Evolutionary conservation across 2,113 vertebrate species (phyloP).

Genomic region (Mastomys natalensis): DNA sequence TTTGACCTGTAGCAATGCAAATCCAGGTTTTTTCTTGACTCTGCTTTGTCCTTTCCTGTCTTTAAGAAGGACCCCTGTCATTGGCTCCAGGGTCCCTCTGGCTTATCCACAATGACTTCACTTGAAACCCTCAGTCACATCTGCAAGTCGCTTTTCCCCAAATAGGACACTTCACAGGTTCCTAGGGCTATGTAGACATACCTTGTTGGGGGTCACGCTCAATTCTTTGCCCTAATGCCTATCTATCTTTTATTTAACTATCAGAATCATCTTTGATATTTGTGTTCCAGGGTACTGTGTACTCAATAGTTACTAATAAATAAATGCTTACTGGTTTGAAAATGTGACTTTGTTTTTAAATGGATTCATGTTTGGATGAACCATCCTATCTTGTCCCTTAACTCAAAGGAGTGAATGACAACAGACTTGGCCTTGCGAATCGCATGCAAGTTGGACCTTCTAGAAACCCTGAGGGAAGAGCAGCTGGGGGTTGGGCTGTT

Average conservation of each 20-base stretch:
- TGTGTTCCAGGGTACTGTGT: neutral
- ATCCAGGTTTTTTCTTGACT: neutral
- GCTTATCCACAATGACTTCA: neutral
- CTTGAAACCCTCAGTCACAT: neutral
- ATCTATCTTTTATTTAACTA: neutral
- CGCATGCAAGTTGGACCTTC: neutral
- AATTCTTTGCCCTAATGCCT: neutral
- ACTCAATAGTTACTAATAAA: constrained; percentile 3
- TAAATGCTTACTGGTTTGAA: constrained; percentile 43
- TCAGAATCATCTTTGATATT: neutral
- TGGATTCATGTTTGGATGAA: constrained; percentile 2
- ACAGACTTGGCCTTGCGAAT: neutral
- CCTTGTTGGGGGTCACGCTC: neutral
- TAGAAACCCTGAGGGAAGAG: neutral
- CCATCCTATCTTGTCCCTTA: neutral
- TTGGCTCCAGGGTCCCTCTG: neutral
- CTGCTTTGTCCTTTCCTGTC: neutral
- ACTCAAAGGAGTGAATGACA: neutral
- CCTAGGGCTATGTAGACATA: neutral
- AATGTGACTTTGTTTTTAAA: constrained; percentile 54
- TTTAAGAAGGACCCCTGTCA: neutral
- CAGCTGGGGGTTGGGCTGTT: neutral
- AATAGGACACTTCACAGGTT: neutral
- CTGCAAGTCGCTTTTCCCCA: neutral
- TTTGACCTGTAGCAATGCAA: neutral